Evolutionary conservation across 1,140 invertebrate species (phyloP).

Genomic region (Nasonia vitripennis): DNA sequence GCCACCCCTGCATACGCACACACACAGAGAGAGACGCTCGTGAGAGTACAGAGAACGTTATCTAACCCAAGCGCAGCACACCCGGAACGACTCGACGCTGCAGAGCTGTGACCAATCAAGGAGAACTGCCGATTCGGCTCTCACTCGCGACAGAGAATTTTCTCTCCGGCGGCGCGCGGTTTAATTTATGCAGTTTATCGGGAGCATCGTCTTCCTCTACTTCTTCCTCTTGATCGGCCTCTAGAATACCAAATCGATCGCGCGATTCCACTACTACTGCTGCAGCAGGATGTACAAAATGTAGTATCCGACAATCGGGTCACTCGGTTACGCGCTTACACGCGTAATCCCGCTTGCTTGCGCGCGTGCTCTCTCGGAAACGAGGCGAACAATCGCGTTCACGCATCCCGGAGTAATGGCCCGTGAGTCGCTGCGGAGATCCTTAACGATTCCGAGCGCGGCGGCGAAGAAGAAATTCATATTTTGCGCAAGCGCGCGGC

Average conservation of each 20-base stretch:
- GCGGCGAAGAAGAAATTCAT: background rate
- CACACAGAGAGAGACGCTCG: no score
- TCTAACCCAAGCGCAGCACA: background rate
- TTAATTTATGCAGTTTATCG: conserved; percentile 17
- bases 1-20: no score
- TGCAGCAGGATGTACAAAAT: background rate
- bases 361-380: background rate
- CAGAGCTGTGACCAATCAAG: background rate
- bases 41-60: background rate
- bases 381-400: background rate
- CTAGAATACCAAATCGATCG: conserved; percentile 66
- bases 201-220: background rate
- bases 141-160: conserved; percentile 7
- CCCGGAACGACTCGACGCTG: background rate
- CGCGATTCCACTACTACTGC: background rate
- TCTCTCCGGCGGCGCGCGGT: background rate
- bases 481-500: background rate
- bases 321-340: conserved; percentile 62
- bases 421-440: no score
- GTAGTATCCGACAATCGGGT: conserved; percentile 59
- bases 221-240: conserved; percentile 24
- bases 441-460: background rate
- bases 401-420: background rate
- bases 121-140: background rate
- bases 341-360: conserved; percentile 5